phyloP scores from a whole-genome alignment of 2,888 invertebrate genomes.

The Pasiphila rectangulata region DNA sequence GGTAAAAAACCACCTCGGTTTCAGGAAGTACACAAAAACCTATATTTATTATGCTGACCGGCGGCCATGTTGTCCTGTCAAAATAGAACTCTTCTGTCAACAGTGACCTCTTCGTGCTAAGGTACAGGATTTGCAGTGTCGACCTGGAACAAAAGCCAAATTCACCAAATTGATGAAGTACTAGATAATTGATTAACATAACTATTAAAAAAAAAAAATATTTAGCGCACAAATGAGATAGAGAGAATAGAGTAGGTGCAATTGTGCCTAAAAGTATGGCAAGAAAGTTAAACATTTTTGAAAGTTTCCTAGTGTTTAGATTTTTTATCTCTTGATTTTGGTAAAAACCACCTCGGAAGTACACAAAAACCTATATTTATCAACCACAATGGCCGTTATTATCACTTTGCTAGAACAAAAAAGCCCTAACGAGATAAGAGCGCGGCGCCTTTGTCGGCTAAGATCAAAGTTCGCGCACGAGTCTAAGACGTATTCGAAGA shows the following conservation, averaged over 20 bases:
- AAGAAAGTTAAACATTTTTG: too few relatives aligned
- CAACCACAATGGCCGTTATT: constrained; percentile 72
- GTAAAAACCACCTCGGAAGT: constrained; percentile 42
- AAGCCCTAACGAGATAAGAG: constrained; percentile 69
- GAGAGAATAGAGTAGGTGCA: too few relatives aligned
- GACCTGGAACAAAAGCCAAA: too few relatives aligned
- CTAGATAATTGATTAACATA: too few relatives aligned
- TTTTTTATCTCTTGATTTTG: constrained; percentile 2
- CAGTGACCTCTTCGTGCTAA: constrained; percentile 36
- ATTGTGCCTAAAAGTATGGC: too few relatives aligned
- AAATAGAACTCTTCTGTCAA: constrained; percentile 61
- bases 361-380: constrained; percentile 62
- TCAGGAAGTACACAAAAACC: constrained; percentile 54
- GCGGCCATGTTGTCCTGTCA: constrained; percentile 60
- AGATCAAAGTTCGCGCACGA: constrained; percentile 64
- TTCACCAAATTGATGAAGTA: too few relatives aligned
- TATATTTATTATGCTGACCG: too few relatives aligned
- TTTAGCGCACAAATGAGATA: too few relatives aligned
- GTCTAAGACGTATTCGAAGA: constrained; percentile 62
- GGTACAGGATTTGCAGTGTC: constrained; percentile 1
- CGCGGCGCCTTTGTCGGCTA: constrained; percentile 72
- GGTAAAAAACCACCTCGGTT: constrained; percentile 14
- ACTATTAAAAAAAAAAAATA: too few relatives aligned
- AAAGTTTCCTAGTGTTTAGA: too few relatives aligned
- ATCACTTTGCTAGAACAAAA: constrained; percentile 71